These are phyloP conservation scores for Gonatopus flavifemur DNA, from an alignment of 1,140 invertebrate species.

Conservation along the genomic window DNA sequence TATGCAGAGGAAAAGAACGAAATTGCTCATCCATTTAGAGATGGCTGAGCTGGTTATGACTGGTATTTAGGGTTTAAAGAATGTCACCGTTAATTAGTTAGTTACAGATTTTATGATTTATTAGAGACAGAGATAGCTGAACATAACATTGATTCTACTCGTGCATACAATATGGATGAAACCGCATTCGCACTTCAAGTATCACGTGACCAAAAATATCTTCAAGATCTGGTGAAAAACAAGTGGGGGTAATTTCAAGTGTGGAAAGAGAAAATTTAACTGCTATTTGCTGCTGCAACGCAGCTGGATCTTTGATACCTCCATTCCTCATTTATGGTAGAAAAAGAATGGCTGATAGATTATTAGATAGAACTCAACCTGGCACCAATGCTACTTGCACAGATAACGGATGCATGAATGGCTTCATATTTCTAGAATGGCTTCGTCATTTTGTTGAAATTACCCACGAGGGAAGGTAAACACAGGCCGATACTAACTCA, in stretches of 20 bases:
- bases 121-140: constrained; percentile 3
- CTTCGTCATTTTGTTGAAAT: constrained; percentile 22
- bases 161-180: constrained; percentile 33
- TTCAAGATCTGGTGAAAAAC: constrained; percentile 33
- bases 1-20: constrained; percentile 31
- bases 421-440: constrained; percentile 21
- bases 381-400: constrained; percentile 18
- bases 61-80: constrained; percentile 32
- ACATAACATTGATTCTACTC: constrained; percentile 5
- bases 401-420: constrained; percentile 29
- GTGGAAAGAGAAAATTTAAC: constrained; percentile 35
- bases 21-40: constrained; percentile 29
- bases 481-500: too few species aligned
- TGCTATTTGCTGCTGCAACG: constrained; percentile 25
- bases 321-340: constrained; percentile 34
- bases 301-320: constrained; percentile 27
- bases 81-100: constrained; percentile 28
- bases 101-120: constrained; percentile 31
- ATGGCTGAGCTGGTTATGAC: constrained; percentile 32
- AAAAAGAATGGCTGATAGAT: constrained; percentile 18
- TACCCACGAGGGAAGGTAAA: too few species aligned
- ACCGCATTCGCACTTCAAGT: constrained; percentile 29
- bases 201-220: constrained; percentile 34
- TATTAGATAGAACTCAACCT: constrained; percentile 26
- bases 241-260: constrained; percentile 28